These are phyloP conservation scores for Chelon labrosus DNA, from an alignment of 2,797 vertebrate species.

Conservation along the genomic window DNA sequence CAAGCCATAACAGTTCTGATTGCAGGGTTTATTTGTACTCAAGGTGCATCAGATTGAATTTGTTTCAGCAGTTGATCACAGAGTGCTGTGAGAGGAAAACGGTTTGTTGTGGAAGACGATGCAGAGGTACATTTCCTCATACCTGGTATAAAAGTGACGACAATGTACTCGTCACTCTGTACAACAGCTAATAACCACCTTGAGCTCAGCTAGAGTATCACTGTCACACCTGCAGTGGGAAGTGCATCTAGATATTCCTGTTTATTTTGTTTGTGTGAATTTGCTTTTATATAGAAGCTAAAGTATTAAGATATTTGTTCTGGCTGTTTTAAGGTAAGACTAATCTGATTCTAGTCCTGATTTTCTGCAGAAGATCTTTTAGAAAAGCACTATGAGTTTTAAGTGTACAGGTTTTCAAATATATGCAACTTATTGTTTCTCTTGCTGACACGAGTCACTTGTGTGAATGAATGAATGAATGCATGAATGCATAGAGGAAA, in stretches of 20 bases:
- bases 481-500: background rate
- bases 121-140: slow-evolving; percentile 44
- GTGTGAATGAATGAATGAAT: background rate
- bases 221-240: background rate
- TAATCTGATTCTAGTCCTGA: background rate
- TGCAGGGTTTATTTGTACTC: slow-evolving; percentile 49
- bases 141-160: slow-evolving; percentile 25
- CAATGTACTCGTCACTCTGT: background rate
- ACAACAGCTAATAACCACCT: background rate
- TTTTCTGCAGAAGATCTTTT: background rate
- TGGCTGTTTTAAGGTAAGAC: background rate
- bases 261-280: background rate
- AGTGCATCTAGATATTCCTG: slow-evolving; percentile 11
- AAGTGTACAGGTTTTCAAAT: background rate
- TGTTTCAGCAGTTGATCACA: slow-evolving; percentile 44
- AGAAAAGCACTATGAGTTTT: background rate
- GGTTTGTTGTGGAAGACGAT: slow-evolving; percentile 29
- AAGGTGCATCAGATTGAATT: slow-evolving; percentile 49
- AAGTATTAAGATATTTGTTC: background rate
- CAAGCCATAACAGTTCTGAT: slow-evolving; percentile 47
- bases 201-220: background rate
- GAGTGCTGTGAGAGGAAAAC: slow-evolving; percentile 24
- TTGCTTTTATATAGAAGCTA: background rate
- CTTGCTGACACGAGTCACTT: background rate
- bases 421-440: background rate